phyloP scores from a whole-genome alignment of 2,113 vertebrate genomes.

The Trematocara marginatum region DNA sequence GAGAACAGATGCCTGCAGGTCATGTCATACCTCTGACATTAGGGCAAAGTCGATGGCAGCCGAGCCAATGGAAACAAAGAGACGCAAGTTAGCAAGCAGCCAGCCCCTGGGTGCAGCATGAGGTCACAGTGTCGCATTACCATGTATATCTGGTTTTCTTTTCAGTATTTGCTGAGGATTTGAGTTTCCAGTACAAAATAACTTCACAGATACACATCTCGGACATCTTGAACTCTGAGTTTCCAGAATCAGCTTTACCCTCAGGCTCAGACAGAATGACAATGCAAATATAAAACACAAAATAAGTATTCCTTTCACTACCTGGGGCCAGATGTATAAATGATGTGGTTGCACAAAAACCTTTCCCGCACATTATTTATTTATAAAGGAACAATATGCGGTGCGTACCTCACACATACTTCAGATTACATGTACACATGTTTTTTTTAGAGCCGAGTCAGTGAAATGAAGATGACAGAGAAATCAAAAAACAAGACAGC shows the following conservation, averaged over 20 bases:
- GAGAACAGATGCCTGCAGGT: conserved; percentile 63
- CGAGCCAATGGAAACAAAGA: conserved; percentile 34
- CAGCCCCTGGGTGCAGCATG: neutral
- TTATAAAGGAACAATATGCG: neutral
- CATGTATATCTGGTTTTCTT: neutral
- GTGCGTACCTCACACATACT: neutral
- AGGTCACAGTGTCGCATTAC: neutral
- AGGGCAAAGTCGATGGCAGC: conserved; percentile 44
- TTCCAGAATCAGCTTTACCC: neutral
- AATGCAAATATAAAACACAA: neutral
- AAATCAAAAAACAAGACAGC: neutral
- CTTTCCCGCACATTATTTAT: neutral
- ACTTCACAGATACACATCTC: neutral
- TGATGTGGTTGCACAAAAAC: neutral
- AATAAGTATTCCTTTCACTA: neutral
- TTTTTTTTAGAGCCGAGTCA: neutral
- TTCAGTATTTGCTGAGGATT: neutral
- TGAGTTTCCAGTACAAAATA: neutral
- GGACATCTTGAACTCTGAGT: neutral
- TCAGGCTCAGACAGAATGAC: neutral
- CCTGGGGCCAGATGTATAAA: neutral
- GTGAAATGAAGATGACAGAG: neutral
- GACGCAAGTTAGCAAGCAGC: neutral
- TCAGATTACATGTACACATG: neutral
- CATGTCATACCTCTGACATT: conserved; percentile 55